Evolutionary conservation across 2,797 vertebrate species (phyloP), one percentile per base, ranked within the genome.

Genomic region (Hozukius guyotensis): DNA sequence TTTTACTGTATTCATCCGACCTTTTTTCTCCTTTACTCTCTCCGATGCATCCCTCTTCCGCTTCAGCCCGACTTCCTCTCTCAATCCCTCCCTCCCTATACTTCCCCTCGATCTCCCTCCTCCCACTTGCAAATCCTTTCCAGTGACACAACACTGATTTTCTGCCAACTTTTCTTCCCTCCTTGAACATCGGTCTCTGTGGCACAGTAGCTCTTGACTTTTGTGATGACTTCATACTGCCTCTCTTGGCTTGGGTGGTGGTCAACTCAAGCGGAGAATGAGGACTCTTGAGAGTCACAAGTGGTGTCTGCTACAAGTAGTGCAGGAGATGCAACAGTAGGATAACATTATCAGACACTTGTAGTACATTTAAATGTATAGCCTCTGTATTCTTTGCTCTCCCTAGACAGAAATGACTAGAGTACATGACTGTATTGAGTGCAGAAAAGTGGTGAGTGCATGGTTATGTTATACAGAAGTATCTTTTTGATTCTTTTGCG

Each of bases 111-210:
- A 77, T 85, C 72, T 83, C 80, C 85, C 84, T 90, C 92, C 91
- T 90, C 87, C 89, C 85, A 81, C 93, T 91, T 86, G 88, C 91
- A 92, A 93, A 92, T 87, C 88, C 87, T 93, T 93, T 92, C 91
- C 92, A 93, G 92, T 93, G 92, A 94, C 91, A 92, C 91, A 91
- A 91, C 80, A 70, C 77, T 84, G 87, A 88, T 85, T 91, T 93
- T 87, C 89, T 88, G 93, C 94, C 93, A 94, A 93, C 91, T 92
- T 93, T 93, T 93, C 88, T 92, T 94, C 93, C 86, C 91, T 92
- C 88, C 85, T 88, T 83, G 80, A 91, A 90, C 90, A 87, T 88
- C 74, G 72, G 80, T 82, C 86, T 92, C 85, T 90, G 92, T 93
- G 90, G 93, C 92, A 92, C 91, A 92, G 92, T 93, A 93, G 94